Percentiles rank a stretch among this genome's conserved stretches.
Evolutionary conservation across 2,797 vertebrate species (phyloP).

Genomic region (Enteromius viviparus): DNA sequence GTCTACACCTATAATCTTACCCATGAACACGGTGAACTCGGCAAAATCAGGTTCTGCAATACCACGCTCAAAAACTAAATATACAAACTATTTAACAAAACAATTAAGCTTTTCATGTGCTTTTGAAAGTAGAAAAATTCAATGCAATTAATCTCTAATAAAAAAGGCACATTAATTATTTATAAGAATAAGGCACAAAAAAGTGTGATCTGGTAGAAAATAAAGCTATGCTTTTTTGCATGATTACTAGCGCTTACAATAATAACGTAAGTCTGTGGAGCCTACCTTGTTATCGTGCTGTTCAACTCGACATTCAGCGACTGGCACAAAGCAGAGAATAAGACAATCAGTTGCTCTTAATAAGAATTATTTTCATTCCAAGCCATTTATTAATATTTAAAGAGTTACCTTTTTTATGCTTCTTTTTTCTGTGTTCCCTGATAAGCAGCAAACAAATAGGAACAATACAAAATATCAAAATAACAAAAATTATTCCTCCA

Average conservation of each 20-base stretch:
- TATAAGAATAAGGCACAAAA: too few species aligned
- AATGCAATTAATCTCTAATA: neutral
- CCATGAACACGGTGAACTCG: too few species aligned
- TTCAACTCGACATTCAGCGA: neutral
- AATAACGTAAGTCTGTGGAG: neutral
- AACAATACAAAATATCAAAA: too few species aligned
- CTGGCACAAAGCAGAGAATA: neutral
- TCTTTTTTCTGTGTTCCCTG: neutral
- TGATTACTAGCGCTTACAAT: neutral
- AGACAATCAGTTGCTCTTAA: neutral
- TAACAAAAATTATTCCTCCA: neutral
- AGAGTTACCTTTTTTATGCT: slow-evolving; percentile 4
- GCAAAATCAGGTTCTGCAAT: too few species aligned
- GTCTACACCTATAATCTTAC: too few species aligned
- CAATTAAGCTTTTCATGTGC: neutral
- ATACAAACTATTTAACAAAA: neutral
- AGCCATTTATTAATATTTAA: neutral
- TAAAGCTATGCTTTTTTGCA: neutral
- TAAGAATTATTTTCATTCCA: neutral
- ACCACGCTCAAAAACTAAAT: neutral
- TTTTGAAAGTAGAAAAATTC: neutral
- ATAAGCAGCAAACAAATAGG: neutral
- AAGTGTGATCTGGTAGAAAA: neutral
- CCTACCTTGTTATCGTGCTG: slow-evolving; percentile 14
- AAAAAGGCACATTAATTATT: neutral